These are phyloP conservation scores for Deilephila elpenor DNA, from an alignment of 2,888 invertebrate species.

Conservation along the genomic window DNA sequence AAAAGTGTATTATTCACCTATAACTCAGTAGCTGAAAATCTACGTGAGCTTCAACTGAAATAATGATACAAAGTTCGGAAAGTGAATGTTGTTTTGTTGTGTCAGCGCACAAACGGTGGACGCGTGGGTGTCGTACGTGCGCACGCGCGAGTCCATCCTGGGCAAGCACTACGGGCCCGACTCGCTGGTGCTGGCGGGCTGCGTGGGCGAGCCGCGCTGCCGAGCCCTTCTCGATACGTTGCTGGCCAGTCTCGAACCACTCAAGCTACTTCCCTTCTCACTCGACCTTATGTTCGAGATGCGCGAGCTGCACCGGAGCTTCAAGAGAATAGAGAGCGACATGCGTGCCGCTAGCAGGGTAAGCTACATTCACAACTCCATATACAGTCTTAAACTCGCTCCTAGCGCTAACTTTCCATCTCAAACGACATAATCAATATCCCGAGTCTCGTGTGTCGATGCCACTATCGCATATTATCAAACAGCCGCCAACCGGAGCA, in stretches of 20 bases:
- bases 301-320: constrained; percentile 89
- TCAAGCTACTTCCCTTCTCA: constrained; percentile 92
- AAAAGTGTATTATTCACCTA: not conserved
- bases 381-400: not conserved
- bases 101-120: constrained; percentile 92
- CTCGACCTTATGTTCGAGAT: constrained; percentile 92
- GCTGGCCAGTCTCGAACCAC: constrained; percentile 90
- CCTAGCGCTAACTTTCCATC: constrained; percentile 38
- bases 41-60: not conserved
- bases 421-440: constrained; percentile 48
- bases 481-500: constrained; percentile 62
- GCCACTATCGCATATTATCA: constrained; percentile 61
- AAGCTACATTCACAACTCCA: constrained; percentile 42
- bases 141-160: constrained; percentile 92
- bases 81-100: constrained; percentile 26
- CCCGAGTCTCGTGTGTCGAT: constrained; percentile 57
- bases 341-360: constrained; percentile 82
- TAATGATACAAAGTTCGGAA: not conserved
- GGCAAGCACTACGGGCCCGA: constrained; percentile 91
- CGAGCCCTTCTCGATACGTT: constrained; percentile 89
- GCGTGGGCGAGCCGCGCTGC: constrained; percentile 83
- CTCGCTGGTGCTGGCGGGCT: constrained; percentile 89
- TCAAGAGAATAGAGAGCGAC: constrained; percentile 87
- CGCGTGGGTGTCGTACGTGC: constrained; percentile 94
- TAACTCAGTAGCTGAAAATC: not conserved